Evolutionary conservation across 2,113 vertebrate genomes (phyloP), one percentile per base, ranked within the genome.

Genomic region (Nothoprocta perdicaria): DNA sequence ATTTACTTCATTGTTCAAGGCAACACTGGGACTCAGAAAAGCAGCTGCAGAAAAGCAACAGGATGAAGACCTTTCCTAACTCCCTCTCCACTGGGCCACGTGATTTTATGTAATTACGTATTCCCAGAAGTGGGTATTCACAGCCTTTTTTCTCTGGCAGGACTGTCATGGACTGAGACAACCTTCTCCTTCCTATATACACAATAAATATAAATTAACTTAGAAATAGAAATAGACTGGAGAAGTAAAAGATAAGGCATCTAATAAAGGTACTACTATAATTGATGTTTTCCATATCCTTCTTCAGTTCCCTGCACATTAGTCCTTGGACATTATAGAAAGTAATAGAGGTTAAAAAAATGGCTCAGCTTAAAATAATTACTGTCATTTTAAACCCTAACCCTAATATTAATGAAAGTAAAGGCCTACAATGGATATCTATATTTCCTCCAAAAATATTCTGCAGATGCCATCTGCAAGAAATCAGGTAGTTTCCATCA

Each of bases 1-100:
- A 27, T 57, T 53, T 31, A 48, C 9, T 78, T 86, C 48, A 4
- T 41, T 63, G 83, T 73, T 52, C 29, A 58, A 10, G 9, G 15
- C 13, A 46, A 15, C 29, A 53, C 2, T 12, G 14, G 11, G 12
- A 4, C 2, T 93, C 16, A 73, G 5, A 3, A 27, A 77, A 38
- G 53, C 15, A 68, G 17, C 6, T 71, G 27, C 62, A 86, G 35
- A 62, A 35, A 79, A 79, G 17, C 45, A 77, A 46, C 1, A 65
- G 26, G 31, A 69, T 21, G 62, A 80, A 62, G 1, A 62, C 12
- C 4, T 50, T 78, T 77, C 43, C 50, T 53, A n/a, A 43, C 11
- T 68, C 22, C 3, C 45, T 66, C n/a, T 35, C n/a, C 76, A 19
- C 29, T 60, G 27, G 16, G 12, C 52, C 29, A 33, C 0, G 0